Evolutionary conservation across 53 echinoderm and acorn worm species (phyloP), one percentile per base, ranked within the genome.

Genomic region (Temnopleurus reevesii): DNA sequence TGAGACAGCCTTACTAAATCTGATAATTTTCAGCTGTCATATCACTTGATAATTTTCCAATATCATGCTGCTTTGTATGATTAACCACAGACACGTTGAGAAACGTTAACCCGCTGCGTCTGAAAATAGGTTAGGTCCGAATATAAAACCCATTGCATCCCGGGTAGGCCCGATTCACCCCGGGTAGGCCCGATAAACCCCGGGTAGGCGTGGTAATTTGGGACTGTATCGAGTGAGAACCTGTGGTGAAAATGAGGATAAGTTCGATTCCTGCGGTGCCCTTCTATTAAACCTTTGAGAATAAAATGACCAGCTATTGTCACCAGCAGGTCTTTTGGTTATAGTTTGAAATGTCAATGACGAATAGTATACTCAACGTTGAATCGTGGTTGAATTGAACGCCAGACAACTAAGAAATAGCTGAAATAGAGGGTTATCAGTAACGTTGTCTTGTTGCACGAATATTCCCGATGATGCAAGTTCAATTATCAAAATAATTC

Each of bases 21-120:
- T 53, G 53, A 17, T 53, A n/a, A 51, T 30, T 47, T 80, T 51
- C 80, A 49, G 80, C 27, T 80, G 80, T 41, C 71, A 71, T 38
- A 71, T 36, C 41, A 41, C 41, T 8, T 71, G 71, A 38, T 12
- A 31, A 13, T 63, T 33, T 33, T 17, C n/a, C n/a, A 30, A 63
- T 63, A 51, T 49, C 80, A 51, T 26, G 80, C 80, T 80, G 80
- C 3, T 80, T 28, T 28, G 2, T 47, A 0, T 49, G 27, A 46
- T 49, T 49, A 28, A 80, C 80, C 80, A 51, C 80, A 47, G 47
- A 77, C 77, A 77, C 77, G 43, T 77, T 77, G 43, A 77, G 77
- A 77, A 44, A 77, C 77, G 77, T 43, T 45, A 25, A 43, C 77
- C 77, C 43, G 77, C 77, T 45, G 77, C 2, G 77, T 9, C 77